Percentiles rank a stretch among this genome's conserved stretches.
phyloP scores from a whole-genome alignment of 2,888 invertebrate species.

The Lasioglossum marginatum region DNA sequence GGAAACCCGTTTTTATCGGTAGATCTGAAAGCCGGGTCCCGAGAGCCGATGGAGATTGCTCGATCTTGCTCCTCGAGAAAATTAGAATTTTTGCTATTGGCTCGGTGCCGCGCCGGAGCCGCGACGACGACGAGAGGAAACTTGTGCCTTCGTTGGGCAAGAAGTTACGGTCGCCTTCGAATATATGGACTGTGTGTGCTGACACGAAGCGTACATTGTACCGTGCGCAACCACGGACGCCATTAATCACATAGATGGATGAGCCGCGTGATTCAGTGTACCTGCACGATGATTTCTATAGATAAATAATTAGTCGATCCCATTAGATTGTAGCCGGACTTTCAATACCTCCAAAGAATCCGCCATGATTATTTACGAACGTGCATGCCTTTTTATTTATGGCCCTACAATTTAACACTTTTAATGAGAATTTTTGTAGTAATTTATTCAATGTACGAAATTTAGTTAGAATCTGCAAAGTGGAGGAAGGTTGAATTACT shows the following conservation, averaged over 20 bases:
- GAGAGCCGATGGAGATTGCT: conserved; percentile 7
- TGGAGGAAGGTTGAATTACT: too few relatives aligned
- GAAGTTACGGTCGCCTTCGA: conserved; percentile 8
- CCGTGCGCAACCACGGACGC: neutral
- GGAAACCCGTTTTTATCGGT: conserved; percentile 56
- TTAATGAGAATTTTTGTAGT: neutral
- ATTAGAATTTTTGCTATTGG: conserved; percentile 21
- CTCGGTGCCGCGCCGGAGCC: neutral
- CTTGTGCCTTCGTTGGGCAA: conserved; percentile 18
- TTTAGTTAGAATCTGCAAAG: too few relatives aligned
- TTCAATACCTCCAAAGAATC: neutral
- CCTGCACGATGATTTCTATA: neutral
- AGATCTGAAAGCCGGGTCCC: conserved; percentile 49
- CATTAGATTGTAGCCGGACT: neutral
- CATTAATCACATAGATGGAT: conserved; percentile 9
- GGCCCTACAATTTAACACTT: neutral
- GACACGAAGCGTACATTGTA: conserved; percentile 12
- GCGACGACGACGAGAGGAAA: neutral
- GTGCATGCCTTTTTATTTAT: neutral
- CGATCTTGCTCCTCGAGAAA: conserved; percentile 19
- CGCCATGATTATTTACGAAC: neutral
- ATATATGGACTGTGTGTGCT: conserved; percentile 14
- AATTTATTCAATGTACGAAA: neutral
- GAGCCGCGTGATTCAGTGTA: neutral
- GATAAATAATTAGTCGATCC: conserved; percentile 6